These are phyloP conservation scores for Cactoblastis cactorum DNA, from an alignment of 2,888 invertebrate genomes.

Conservation along the genomic window DNA sequence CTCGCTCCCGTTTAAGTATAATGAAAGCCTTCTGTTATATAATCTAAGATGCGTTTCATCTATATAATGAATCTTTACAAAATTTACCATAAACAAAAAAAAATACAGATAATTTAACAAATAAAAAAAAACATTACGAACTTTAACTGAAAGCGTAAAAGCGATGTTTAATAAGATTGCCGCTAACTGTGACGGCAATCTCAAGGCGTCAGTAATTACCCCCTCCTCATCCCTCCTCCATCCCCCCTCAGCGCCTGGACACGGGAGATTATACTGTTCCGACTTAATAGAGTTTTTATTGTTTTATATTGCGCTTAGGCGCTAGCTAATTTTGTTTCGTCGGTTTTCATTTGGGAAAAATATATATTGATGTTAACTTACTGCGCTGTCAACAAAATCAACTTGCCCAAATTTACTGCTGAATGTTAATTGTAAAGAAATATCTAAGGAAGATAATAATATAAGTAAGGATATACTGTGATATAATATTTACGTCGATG, in stretches of 20 bases:
- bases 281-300: constrained; percentile 52
- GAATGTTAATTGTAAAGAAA: too few species aligned
- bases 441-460: too few species aligned
- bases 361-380: too few species aligned
- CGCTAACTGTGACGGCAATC: constrained; percentile 28
- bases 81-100: not conserved
- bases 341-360: not conserved
- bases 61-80: too few species aligned
- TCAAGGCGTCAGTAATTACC: constrained; percentile 49
- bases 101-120: not conserved
- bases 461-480: too few species aligned
- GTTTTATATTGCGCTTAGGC: constrained; percentile 42
- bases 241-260: constrained; percentile 20
- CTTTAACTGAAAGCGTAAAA: constrained; percentile 20
- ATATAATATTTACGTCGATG: too few species aligned
- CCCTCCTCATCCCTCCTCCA: constrained; percentile 22
- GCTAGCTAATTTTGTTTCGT: constrained; percentile 14
- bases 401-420: too few species aligned
- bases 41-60: too few species aligned
- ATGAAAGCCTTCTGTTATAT: too few species aligned
- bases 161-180: constrained; percentile 40
- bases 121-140: constrained; percentile 18
- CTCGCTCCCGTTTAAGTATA: too few species aligned
- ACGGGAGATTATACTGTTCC: constrained; percentile 36
- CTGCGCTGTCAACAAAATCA: too few species aligned